phyloP scores from a whole-genome alignment of 2,113 vertebrate species.

The Nothobranchius kuhntae region DNA sequence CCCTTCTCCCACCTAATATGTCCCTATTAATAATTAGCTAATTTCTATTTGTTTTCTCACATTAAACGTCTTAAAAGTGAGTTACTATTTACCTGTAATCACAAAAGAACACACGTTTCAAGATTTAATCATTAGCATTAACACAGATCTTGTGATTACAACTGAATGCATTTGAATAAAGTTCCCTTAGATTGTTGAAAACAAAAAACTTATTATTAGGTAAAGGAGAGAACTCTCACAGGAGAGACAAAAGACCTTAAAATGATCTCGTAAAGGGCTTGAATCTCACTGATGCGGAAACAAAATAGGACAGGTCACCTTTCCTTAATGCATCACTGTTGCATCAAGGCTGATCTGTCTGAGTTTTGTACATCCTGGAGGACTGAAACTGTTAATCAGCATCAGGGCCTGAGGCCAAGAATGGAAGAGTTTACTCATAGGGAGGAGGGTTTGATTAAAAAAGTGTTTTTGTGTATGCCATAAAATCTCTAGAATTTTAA shows the following conservation, averaged over 20 bases:
- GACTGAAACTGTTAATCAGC: constrained; percentile 15
- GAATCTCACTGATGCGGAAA: not conserved
- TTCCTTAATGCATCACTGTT: not conserved
- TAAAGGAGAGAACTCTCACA: not conserved
- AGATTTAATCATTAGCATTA: too few relatives aligned
- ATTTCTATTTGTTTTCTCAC: not conserved
- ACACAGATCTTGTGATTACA: too few relatives aligned
- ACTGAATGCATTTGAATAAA: too few relatives aligned
- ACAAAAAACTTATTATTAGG: too few relatives aligned
- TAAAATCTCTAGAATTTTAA: too few relatives aligned
- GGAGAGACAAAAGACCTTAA: not conserved
- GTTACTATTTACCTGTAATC: not conserved
- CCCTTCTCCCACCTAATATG: not conserved
- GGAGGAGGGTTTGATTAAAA: not conserved
- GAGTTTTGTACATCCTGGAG: constrained; percentile 7
- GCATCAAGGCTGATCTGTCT: constrained; percentile 2
- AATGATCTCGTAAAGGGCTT: too few relatives aligned
- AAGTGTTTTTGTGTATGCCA: not conserved
- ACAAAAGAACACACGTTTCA: not conserved
- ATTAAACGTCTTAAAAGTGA: not conserved
- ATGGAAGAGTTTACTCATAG: not conserved
- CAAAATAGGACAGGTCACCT: not conserved
- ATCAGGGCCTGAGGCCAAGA: not conserved
- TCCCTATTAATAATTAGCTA: not conserved
- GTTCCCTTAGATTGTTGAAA: too few relatives aligned